phyloP scores from a whole-genome alignment of 1,140 invertebrate species.

The Plectrocnemia conspersa region DNA sequence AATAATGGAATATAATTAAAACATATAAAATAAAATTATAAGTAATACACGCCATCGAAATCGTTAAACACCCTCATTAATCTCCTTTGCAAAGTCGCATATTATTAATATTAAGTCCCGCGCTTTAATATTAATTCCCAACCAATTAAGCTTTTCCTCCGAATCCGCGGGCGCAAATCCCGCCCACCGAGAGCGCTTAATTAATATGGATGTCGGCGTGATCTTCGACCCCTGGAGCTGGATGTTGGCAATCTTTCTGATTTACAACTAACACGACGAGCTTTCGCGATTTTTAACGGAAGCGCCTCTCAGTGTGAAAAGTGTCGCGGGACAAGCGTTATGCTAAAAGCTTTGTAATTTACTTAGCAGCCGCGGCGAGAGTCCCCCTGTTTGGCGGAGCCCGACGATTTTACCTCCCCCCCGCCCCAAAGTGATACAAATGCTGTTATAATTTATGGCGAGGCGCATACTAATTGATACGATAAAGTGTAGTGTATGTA shows the following conservation, averaged over 20 bases:
- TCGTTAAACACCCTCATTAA: no score
- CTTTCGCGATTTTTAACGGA: slow-evolving; percentile 11
- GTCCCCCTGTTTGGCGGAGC: not conserved
- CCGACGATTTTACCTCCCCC: slow-evolving; percentile 6
- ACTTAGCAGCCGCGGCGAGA: slow-evolving; percentile 20
- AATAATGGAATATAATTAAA: no score
- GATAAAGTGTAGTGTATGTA: slow-evolving; percentile 14
- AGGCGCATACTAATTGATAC: slow-evolving; percentile 19
- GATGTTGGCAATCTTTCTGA: no score
- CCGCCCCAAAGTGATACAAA: slow-evolving; percentile 23
- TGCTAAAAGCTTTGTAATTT: slow-evolving; percentile 36
- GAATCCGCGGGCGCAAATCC: not conserved
- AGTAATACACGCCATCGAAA: no score
- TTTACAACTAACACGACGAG: no score
- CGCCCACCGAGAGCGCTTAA: not conserved
- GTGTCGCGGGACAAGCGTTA: slow-evolving; percentile 31
- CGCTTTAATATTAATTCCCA: no score
- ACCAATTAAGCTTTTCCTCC: not conserved
- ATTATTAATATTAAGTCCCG: no score
- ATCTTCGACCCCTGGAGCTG: no score
- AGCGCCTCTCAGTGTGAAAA: not conserved
- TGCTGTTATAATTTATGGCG: slow-evolving; percentile 23
- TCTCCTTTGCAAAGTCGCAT: no score
- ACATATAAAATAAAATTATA: no score
- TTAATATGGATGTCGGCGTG: slow-evolving; percentile 2